Base-by-base conservation (phyloP, 2,888 invertebrate genomes). In the Rhamnusium bicolor region DNA sequence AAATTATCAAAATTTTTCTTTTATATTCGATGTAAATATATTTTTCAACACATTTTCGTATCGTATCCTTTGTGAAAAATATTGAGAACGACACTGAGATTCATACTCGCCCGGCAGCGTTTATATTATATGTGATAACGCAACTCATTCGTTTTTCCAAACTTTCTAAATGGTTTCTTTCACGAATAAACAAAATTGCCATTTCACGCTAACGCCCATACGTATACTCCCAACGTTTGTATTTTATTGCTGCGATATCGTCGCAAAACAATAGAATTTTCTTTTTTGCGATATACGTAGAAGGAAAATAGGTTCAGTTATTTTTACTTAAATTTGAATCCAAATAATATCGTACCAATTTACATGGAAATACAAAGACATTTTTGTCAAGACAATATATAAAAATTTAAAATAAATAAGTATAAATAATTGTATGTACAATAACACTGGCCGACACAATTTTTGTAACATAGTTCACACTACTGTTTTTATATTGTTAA, bases 51-150 rank as follows among this genome's bases (percentile, higher is more conserved):
- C n/a, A n/a, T 40, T 0, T 40, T 12, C 4, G n/a, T 10, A 40
- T n/a, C 12, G 5, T 19, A 21, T 19, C 53, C 19, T 5, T 12
- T 10, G 12, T n/a, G n/a, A 53, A 53, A 3, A 5, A 12, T 7
- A 24, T 16, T 14, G 8, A 10, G 56, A 19, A 47, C 67, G 67
- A 54, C 56, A 21, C 54, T 67, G 67, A 21, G 10, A 12, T 53
- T 14, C 32, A 65, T 65, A 65, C 10, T 12, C 54, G 27, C 29
- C 67, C 14, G 24, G 40, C 27, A 53, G 29, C 56, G 65, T 58
- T 71, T 65, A 71, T 76, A 76, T 76, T 73, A 72, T 76, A 73
- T 73, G 75, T 71, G 77, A 77, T 77, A 77, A 77, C 75, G 72
- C 66, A 56, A 54, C 66, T 60, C 66, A 49, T 61, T 62, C 62